Evolutionary conservation across 2,888 invertebrate genomes (phyloP).

Genomic region (Mellilla xanthometata): DNA sequence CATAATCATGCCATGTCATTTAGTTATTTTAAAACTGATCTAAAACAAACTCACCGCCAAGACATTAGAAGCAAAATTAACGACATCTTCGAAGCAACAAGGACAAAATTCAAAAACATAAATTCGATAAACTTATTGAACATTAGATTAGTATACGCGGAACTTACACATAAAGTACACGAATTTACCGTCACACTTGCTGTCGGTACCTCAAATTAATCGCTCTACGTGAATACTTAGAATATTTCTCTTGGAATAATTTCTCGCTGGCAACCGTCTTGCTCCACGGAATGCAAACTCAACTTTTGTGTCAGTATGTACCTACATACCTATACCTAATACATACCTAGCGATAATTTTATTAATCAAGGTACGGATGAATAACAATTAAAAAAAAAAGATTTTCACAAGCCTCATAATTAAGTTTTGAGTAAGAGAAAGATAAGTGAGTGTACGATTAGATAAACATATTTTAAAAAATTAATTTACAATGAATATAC

Average conservation of each 20-base stretch:
- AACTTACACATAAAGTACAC: slow-evolving; percentile 8
- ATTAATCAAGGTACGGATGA: no score
- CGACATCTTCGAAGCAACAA: not conserved
- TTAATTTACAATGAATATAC: no score
- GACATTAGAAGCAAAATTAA: not conserved
- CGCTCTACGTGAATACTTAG: slow-evolving; percentile 61
- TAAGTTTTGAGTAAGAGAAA: no score
- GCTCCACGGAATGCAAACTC: slow-evolving; percentile 28
- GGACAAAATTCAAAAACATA: no score
- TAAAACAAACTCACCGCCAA: no score
- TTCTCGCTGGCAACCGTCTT: slow-evolving; percentile 28
- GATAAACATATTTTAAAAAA: no score
- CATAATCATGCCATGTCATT: no score
- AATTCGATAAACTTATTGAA: no score
- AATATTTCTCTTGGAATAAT: slow-evolving; percentile 55
- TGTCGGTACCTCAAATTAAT: slow-evolving; percentile 40
- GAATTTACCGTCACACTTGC: slow-evolving; percentile 15
- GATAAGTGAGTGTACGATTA: no score
- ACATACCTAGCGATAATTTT: not conserved
- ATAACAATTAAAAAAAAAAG: no score
- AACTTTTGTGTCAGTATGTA: slow-evolving; percentile 15
- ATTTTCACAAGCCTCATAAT: no score
- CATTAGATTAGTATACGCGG: not conserved
- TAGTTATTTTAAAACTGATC: no score
- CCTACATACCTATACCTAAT: not conserved